These are phyloP conservation scores for Aldabrachelys gigantea DNA, from an alignment of 2,113 vertebrate species.

Conservation along the genomic window DNA sequence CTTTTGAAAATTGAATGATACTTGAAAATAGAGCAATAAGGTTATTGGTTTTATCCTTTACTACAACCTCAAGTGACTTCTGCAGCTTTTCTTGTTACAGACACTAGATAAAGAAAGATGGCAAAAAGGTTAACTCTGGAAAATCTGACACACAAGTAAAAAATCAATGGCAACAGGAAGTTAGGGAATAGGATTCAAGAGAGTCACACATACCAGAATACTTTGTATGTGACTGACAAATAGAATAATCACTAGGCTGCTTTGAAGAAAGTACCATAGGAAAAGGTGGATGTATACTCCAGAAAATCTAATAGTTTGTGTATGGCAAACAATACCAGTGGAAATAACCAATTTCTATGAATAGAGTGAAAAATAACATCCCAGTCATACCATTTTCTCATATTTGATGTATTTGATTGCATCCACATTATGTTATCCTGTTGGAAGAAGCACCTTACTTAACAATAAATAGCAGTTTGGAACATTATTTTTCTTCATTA, in stretches of 20 bases:
- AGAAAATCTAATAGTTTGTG: slow-evolving; percentile 31
- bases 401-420: neutral
- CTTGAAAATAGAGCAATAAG: slow-evolving; percentile 13
- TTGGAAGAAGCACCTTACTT: neutral
- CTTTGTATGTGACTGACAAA: slow-evolving; percentile 56
- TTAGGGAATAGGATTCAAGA: slow-evolving; percentile 27
- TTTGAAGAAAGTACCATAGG: slow-evolving; percentile 47
- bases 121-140: slow-evolving; percentile 55
- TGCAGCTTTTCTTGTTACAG: neutral
- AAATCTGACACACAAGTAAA: slow-evolving; percentile 34
- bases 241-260: slow-evolving; percentile 55
- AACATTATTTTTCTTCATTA: neutral
- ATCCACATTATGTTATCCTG: neutral
- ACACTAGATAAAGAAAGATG: neutral
- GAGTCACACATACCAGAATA: neutral
- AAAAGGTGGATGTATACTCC: slow-evolving; percentile 37
- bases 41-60: slow-evolving; percentile 4
- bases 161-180: slow-evolving; percentile 48
- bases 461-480: neutral
- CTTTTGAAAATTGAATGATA: neutral
- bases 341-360: slow-evolving; percentile 1
- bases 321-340: slow-evolving; percentile 17
- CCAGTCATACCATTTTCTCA: neutral
- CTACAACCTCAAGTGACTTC: slow-evolving; percentile 16
- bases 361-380: slow-evolving; percentile 7